These are phyloP conservation scores for Propsilocerus akamusi DNA, from an alignment of 1,140 invertebrate species.

Conservation along the genomic window DNA sequence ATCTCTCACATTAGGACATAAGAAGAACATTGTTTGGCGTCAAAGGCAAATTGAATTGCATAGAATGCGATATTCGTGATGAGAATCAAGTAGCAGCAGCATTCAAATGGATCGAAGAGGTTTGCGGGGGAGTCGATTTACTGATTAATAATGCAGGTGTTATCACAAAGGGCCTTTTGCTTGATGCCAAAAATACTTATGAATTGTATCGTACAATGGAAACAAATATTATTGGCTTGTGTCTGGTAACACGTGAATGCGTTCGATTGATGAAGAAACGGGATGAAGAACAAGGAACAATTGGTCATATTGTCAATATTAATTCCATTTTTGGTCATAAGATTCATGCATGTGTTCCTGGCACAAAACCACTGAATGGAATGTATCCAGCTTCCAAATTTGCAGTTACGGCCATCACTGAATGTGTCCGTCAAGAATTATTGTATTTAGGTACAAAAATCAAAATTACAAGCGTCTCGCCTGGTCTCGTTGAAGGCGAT, in stretches of 20 bases:
- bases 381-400: conserved; percentile 39
- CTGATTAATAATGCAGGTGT: conserved; percentile 17
- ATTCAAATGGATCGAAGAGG: conserved; percentile 36
- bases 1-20: background rate
- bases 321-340: conserved; percentile 24
- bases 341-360: conserved; percentile 11
- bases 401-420: conserved; percentile 37
- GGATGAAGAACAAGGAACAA: conserved; percentile 26
- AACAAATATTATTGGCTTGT: conserved; percentile 30
- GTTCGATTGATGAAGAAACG: conserved; percentile 32
- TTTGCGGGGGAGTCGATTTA: conserved; percentile 40
- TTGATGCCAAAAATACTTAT: conserved; percentile 21
- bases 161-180: conserved; percentile 13
- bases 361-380: conserved; percentile 16
- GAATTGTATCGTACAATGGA: conserved; percentile 18
- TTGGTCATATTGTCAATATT: conserved; percentile 44
- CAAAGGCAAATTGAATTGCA: conserved; percentile 22
- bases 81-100: conserved; percentile 37
- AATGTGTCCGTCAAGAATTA: conserved; percentile 37
- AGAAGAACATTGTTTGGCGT: conserved; percentile 5
- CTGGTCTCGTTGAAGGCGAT: conserved; percentile 5
- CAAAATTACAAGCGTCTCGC: conserved; percentile 24
- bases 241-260: conserved; percentile 29
- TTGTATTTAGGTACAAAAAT: conserved; percentile 30
- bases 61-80: conserved; percentile 36